Evolutionary conservation across 2,113 vertebrate genomes (phyloP).

Genomic region (Calypte anna): DNA sequence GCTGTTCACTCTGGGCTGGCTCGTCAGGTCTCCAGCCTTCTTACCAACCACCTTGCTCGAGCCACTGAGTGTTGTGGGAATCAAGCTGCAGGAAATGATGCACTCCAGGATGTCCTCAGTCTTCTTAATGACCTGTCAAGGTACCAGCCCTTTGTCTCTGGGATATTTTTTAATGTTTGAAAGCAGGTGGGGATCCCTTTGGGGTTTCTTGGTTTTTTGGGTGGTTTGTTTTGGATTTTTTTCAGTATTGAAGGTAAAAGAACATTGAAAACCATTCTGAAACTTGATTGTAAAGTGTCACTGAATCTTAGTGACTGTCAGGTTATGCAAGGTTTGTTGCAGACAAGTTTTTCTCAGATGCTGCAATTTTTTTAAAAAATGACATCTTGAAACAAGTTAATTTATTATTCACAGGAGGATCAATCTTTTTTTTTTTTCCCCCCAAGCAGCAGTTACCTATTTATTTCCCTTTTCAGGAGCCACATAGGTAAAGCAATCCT

Average conservation of each 20-base stretch:
- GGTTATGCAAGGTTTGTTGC: neutral
- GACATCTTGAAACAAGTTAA: neutral
- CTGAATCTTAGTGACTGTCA: neutral
- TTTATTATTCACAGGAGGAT: neutral
- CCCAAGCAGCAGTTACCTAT: neutral
- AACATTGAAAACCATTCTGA: neutral
- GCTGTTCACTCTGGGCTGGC: slow-evolving; percentile 97
- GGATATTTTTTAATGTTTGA: neutral
- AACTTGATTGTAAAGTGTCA: neutral
- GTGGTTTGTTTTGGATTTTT: neutral
- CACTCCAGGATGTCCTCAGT: slow-evolving; percentile 95
- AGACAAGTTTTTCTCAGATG: neutral
- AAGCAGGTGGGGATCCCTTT: neutral
- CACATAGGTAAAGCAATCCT: slow-evolving; percentile 98
- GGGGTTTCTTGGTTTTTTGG: neutral
- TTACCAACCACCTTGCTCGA: slow-evolving; percentile 95
- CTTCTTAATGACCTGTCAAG: slow-evolving; percentile 97
- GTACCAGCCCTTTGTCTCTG: slow-evolving; percentile 62
- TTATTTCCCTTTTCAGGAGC: slow-evolving; percentile 80
- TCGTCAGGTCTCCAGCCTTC: slow-evolving; percentile 94
- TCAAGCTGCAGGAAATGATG: slow-evolving; percentile 96
- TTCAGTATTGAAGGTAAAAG: neutral
- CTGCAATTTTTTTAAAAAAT: neutral
- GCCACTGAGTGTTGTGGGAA: slow-evolving; percentile 97
- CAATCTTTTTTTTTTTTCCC: neutral